Evolutionary conservation across 2,797 vertebrate species (phyloP).

Genomic region (Alcedo atthis): DNA sequence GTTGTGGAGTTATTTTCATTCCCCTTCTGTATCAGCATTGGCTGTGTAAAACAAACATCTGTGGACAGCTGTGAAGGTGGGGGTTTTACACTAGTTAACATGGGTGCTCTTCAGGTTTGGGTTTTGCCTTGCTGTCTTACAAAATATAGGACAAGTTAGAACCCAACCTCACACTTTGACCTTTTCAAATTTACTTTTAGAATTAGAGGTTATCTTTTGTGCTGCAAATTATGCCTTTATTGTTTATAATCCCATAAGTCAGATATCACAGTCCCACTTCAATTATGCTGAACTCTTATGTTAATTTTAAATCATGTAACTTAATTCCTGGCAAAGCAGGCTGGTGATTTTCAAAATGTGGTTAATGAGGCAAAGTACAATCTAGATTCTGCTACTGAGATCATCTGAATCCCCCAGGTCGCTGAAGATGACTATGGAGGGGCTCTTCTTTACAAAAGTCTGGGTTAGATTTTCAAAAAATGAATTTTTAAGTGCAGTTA

Average conservation of each 20-base stretch:
- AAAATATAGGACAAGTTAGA: conserved; percentile 7
- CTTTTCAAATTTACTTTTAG: conserved; percentile 55
- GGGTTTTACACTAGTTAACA: background rate
- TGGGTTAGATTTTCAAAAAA: conserved; percentile 28
- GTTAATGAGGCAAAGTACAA: conserved; percentile 72
- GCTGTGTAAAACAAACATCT: conserved; percentile 41
- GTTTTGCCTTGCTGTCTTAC: background rate
- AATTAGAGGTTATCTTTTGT: conserved; percentile 55
- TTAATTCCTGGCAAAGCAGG: conserved; percentile 69
- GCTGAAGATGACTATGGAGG: conserved; percentile 49
- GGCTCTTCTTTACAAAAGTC: conserved; percentile 43
- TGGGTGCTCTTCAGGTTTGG: background rate
- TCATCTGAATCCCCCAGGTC: conserved; percentile 48
- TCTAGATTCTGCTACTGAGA: conserved; percentile 65
- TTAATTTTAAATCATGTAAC: conserved; percentile 74
- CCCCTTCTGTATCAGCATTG: background rate
- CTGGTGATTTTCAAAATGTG: conserved; percentile 71
- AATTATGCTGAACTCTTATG: conserved; percentile 69
- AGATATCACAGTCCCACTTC: conserved; percentile 70
- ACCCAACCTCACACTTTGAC: background rate
- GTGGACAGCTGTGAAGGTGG: background rate
- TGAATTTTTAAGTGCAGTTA: conserved; percentile 62
- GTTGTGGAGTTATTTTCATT: background rate
- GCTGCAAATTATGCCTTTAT: conserved; percentile 61
- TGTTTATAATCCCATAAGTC: conserved; percentile 67